These are phyloP conservation scores for Pollenia angustigena DNA, from an alignment of 2,888 invertebrate species.

Conservation along the genomic window DNA sequence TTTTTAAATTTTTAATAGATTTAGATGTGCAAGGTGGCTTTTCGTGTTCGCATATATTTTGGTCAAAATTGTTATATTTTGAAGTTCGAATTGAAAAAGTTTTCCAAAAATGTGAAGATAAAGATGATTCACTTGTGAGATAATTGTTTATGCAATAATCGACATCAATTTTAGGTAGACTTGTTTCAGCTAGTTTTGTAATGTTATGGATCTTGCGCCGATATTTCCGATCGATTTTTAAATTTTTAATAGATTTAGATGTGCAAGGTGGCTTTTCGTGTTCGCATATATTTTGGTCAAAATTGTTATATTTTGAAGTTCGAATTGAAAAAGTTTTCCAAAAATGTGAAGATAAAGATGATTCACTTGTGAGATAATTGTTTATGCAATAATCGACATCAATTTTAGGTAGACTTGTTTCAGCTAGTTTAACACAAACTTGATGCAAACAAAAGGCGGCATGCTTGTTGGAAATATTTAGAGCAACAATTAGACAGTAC, in stretches of 20 bases:
- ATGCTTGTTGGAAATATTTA: constrained; percentile 85
- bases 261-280: not conserved
- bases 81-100: not conserved
- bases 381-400: not conserved
- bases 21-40: not conserved
- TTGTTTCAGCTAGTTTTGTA: not conserved
- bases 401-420: not conserved
- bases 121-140: not conserved
- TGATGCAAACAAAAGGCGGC: constrained; percentile 85
- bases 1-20: not conserved
- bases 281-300: not conserved
- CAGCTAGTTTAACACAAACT: constrained; percentile 75
- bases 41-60: not conserved
- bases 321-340: constrained; percentile 1
- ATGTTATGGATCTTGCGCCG: constrained; percentile 1
- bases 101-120: not conserved
- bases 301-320: not conserved
- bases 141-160: not conserved
- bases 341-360: not conserved
- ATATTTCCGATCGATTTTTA: not conserved
- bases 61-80: not conserved
- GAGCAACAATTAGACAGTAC: constrained; percentile 87
- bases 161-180: not conserved
- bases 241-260: not conserved
- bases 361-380: not conserved